Base-by-base conservation (phyloP, 2,797 vertebrate species). In the Sebastes nivosus region DNA sequence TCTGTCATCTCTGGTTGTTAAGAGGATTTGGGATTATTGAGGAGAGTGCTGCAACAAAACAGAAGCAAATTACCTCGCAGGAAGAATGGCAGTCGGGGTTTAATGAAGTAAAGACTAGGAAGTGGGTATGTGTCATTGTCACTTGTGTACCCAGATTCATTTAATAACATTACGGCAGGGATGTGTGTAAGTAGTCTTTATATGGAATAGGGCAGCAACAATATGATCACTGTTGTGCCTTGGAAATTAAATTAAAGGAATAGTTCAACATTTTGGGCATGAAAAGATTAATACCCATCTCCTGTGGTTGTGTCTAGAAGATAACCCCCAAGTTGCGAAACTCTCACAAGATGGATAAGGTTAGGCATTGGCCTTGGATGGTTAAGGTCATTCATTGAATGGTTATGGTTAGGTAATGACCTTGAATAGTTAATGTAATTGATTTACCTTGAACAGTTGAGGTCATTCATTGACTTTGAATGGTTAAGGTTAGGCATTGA, bases 21-120 rank as follows among this genome's bases (percentile, higher is more conserved):
- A 90, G 87, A 86, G 88, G 90, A 91, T 93, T 89, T 84, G 65
- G 86, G 89, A 83, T 86, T 87, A 88, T 58, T 87, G 72, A 76
- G 72, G 75, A 60, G 75, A 42, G 77, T 1, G 70, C 30, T 34
- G 12, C 27, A 82, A 82, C 75, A 87, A 79, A 85, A 82, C 67
- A 61, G 3, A 72, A 70, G 75, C 77, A 78, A 87, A 89, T 89
- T 73, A 87, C 57, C 50, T 81, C 1, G n/a, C 63, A 42, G 34
- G 68, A 52, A 20, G 34, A 72, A 70, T 57, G 79, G 73, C 70
- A 72, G 80, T 6, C 29, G 20, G 66, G 81, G 54, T 88, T 90
- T 86, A 88, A 84, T 90, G 79, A 86, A 55, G 57, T 25, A 42
- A 80, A 76, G 55, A 36, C 72, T 18, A 5, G 25, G 13, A 54